A percentile compares a stretch with the other conserved stretches of the same genome.
These are phyloP conservation scores for Halcyon smyrnensis DNA, from an alignment of 2,797 vertebrate species.

Conservation along the genomic window DNA sequence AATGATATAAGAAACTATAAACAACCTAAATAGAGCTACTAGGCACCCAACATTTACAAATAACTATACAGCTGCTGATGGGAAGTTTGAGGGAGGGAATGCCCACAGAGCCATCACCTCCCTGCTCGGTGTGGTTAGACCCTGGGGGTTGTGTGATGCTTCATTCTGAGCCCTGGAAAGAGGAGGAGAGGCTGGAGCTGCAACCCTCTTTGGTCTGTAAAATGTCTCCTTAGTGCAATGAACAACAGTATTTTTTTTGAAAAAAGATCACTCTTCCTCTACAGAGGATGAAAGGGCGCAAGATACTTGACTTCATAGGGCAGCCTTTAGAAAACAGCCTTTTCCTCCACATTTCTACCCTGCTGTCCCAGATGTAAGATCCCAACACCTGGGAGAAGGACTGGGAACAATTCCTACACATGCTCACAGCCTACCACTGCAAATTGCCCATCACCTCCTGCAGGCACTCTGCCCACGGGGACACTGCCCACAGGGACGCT, in stretches of 20 bases:
- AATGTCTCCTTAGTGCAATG: fast-evolving
- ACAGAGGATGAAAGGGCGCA: background rate
- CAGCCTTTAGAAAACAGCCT: background rate
- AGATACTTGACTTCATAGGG: background rate
- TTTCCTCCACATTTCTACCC: background rate
- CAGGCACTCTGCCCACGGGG: background rate
- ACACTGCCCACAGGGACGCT: too few relatives aligned
- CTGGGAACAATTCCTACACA: background rate
- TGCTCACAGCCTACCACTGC: background rate
- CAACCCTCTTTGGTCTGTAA: background rate
- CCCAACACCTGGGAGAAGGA: too few relatives aligned
- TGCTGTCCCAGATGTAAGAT: background rate
- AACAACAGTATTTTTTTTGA: background rate
- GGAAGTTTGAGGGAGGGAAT: background rate
- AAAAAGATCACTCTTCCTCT: background rate
- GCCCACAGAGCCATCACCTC: background rate
- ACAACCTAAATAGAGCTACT: background rate
- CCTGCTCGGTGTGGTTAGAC: background rate
- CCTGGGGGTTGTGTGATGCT: background rate
- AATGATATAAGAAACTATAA: background rate
- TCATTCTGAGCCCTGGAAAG: background rate
- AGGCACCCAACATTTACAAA: background rate
- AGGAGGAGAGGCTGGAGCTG: background rate
- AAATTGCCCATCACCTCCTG: fast-evolving
- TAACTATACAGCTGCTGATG: background rate